Base-by-base conservation (phyloP, 2,888 invertebrate genomes). In the Gasteruption jaculator region DNA sequence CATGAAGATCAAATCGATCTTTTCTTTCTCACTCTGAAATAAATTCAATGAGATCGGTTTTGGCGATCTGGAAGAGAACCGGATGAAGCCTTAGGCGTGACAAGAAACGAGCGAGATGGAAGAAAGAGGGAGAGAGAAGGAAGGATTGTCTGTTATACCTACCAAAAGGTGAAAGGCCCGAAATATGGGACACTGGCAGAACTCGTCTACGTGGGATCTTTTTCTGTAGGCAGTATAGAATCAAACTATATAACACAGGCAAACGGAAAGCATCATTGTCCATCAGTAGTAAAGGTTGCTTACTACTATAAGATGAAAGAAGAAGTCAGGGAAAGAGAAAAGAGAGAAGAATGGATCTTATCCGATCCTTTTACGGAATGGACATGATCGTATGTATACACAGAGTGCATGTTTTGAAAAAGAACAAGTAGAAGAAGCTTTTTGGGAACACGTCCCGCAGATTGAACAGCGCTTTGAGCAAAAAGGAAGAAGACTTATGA, bases 131-230 rank as follows among this genome's bases (percentile, higher is more conserved):
- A n/a, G n/a, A n/a, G n/a, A n/a, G n/a, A n/a, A n/a, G n/a, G n/a
- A n/a, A n/a, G n/a, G n/a, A n/a, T n/a, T n/a, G n/a, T n/a, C n/a
- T n/a, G 53, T 51, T 50, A 47, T 46, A 54, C 45, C 49, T n/a
- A n/a, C n/a, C n/a, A n/a, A n/a, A 57, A 68, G 68, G 66, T 68
- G 65, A 68, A 68, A 68, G 65, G 62, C 66, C 59, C 55, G 55
- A 50, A 62, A 64, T 64, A 66, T 66, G 57, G 62, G 63, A 68
- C 65, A 61, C 52, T 52, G 55, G 53, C 54, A 45, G 29, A 63
- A 61, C 58, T 63, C 57, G 56, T 63, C 56, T 63, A 61, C 60
- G 63, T 60, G 61, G 60, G 60, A 60, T 57, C 51, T 44, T 54
- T 53, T 46, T 46, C 46, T 49, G 39, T 16, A 16, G 21, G 32